Evolutionary conservation across 2,797 vertebrate genomes (phyloP), one percentile per base, ranked within the genome.

Genomic region (Hippocampus kuda): DNA sequence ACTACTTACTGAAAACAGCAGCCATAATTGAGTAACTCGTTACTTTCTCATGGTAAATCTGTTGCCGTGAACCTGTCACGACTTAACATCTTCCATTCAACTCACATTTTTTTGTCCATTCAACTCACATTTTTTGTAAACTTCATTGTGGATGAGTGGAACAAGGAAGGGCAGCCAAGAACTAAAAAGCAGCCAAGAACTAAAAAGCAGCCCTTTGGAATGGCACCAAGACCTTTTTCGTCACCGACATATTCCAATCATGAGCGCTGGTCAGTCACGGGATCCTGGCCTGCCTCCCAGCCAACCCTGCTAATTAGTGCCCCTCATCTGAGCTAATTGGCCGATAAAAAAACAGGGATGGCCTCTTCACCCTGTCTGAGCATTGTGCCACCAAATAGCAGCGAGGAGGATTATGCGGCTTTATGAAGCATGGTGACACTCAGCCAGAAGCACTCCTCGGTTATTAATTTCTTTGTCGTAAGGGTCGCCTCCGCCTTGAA

Each of bases 271-370:
- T 83, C 84, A 86, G 75, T 82, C 78, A 18, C 78, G 72, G 83
- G 82, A 80, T 87, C 66, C 85, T 89, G 89, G 87, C 87, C 71
- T n/a, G 65, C 66, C 80, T 90, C 89, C 88, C 87, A 86, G 89
- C 67, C 86, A 76, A 81, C 71, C 85, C 81, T 6, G 75, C 87
- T 87, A 89, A 89, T 89, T 89, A 89, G 79, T 75, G 79, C 76
- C 85, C 78, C 84, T 85, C 81, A 83, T 84, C 83, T 84, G 74
- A 84, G 80, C 82, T 88, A 90, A 90, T 88, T 88, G 87, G 86
- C 80, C 81, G 79, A 85, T 88, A 89, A 90, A 89, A 90, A 89
- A 88, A 89, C 77, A 84, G 89, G 86, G 78, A 88, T 81, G 86
- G 83, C 87, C 88, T 85, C 87, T 85, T 87, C 89, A 88, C 86